phyloP scores from a whole-genome alignment of 2,113 vertebrate genomes.

The Colaptes auratus region DNA sequence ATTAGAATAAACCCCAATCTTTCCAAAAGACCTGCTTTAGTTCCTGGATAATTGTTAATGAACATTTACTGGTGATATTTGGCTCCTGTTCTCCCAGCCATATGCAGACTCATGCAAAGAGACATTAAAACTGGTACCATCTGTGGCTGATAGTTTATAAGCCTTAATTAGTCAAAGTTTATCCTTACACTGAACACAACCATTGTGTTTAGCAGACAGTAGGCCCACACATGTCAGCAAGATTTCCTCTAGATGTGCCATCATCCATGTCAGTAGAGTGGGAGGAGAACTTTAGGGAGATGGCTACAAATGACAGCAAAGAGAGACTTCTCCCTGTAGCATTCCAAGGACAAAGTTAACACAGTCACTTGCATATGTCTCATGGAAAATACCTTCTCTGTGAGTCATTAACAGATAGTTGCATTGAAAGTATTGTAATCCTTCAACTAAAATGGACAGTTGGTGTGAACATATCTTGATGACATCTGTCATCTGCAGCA shows the following conservation, averaged over 20 bases:
- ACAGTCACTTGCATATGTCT: neutral
- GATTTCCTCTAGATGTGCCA: slow-evolving; percentile 37
- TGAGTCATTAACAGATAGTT: neutral
- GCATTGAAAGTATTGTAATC: neutral
- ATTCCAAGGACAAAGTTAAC: neutral
- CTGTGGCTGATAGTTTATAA: slow-evolving; percentile 65
- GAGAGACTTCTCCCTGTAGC: neutral
- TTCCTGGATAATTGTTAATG: neutral
- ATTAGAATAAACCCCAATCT: neutral
- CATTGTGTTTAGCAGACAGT: slow-evolving; percentile 65
- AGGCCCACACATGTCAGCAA: slow-evolving; percentile 58
- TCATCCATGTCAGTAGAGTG: slow-evolving; percentile 27
- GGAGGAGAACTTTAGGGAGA: neutral
- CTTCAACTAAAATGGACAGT: neutral
- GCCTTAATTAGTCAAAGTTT: slow-evolving; percentile 71
- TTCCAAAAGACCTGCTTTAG: neutral
- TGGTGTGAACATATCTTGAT: neutral
- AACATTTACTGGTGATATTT: slow-evolving; percentile 18
- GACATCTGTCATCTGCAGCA: neutral
- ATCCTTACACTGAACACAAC: slow-evolving; percentile 63
- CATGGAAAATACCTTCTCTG: neutral
- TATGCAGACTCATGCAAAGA: slow-evolving; percentile 37
- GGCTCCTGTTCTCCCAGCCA: slow-evolving; percentile 29
- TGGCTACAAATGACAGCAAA: neutral
- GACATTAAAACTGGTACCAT: slow-evolving; percentile 44